A percentile compares a stretch with the other conserved stretches of the same genome.
These are phyloP conservation scores for Craniophora ligustri DNA, from an alignment of 2,888 invertebrate genomes.

Conservation along the genomic window DNA sequence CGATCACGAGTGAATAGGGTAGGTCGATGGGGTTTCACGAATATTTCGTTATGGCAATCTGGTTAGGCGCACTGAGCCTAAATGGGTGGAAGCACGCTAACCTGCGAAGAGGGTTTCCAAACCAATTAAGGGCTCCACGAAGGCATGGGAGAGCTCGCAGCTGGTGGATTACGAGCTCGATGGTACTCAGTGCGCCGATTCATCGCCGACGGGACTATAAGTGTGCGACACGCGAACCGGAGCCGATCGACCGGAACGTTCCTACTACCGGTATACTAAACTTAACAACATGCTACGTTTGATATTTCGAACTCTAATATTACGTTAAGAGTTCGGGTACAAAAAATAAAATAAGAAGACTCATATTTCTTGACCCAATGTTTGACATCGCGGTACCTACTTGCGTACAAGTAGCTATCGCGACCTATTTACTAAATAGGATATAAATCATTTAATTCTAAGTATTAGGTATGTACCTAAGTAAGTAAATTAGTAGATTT, in stretches of 20 bases:
- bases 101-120: constrained; percentile 85
- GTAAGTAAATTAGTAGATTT: no score
- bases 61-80: constrained; percentile 84
- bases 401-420: no score
- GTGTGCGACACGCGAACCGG: constrained; percentile 77
- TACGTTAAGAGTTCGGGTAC: no score
- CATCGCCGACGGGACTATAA: constrained; percentile 71
- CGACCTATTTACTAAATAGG: no score
- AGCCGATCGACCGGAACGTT: constrained; percentile 62
- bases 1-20: constrained; percentile 65
- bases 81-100: constrained; percentile 82
- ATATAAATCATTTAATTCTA: no score
- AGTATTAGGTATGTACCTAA: no score
- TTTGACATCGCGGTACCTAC: no score
- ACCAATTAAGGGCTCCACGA: constrained; percentile 87
- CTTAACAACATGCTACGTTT: constrained; percentile 7
- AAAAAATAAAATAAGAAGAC: no score
- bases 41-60: constrained; percentile 85
- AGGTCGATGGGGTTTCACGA: constrained; percentile 80
- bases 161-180: constrained; percentile 85
- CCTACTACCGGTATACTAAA: constrained; percentile 30
- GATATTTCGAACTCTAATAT: neutral
- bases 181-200: constrained; percentile 83
- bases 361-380: no score
- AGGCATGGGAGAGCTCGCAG: constrained; percentile 84